Base-by-base conservation (phyloP, 2,888 invertebrate species). In the Ormyrus thymus region DNA sequence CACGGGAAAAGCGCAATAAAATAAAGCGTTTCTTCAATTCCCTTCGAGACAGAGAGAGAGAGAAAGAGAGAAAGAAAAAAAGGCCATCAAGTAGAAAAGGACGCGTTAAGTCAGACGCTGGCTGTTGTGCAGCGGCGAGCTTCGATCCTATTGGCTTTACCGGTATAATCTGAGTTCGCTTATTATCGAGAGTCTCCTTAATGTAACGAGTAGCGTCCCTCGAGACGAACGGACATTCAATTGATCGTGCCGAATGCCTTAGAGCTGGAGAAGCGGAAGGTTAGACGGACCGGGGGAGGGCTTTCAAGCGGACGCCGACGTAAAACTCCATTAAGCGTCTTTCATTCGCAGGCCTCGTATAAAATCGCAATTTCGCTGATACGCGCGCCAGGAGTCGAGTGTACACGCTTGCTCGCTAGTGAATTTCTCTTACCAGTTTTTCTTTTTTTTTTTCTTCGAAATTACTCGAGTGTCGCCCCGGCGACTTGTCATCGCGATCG, bases 241-340 rank as follows among this genome's bases (percentile, higher is more conserved):
- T 79, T 72, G 72, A 76, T 71, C 68, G 65, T 43, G 55, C 46
- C 59, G 58, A 45, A 76, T 79, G 75, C 65, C 66, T 79, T 75
- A 73, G 56, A 66, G 68, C 50, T 8, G 15, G 13, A 50, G 62
- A 29, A 55, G 61, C 56, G 13, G 6, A 48, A 29, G 7, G 29
- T 11, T 64, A n/a, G 29, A 68, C 13, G 46, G 45, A 11, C 50
- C 50, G 65, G 43, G 6, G n/a, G 6, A 13, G 29, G 50, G 65
- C 58, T 77, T 65, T 77, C 71, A 46, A 43, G 55, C 15, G 50
- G 53, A 55, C 43, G 55, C 62, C 29, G 62, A 73, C 62, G 68
- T 68, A 68, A 74, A 74, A 74, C 64, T 78, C 62, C 73, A 64
- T 78, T 78, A 74, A 78, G 46, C 69, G 62, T 64, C 64, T 69